Evolutionary conservation across 2,113 vertebrate species (phyloP), one percentile per base, ranked within the genome.

Genomic region (Phoenicopterus ruber): DNA sequence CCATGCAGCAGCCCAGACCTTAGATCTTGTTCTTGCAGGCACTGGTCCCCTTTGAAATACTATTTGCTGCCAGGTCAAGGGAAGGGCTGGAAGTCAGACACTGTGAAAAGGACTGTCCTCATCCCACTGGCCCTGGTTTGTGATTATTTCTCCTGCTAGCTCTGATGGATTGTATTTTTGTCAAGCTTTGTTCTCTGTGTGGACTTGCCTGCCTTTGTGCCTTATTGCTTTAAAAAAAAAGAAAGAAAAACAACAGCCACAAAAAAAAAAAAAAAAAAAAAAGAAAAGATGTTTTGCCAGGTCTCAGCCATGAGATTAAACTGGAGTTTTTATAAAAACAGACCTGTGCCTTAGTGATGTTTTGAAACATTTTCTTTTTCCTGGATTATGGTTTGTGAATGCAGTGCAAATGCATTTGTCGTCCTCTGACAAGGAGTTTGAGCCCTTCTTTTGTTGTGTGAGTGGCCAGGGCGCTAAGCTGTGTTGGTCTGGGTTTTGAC

Each of bases 241-340:
- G 79, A 65, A 17, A 47, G 32, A 57, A 25, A 71, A 86, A 72
- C 62, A 83, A 29, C 28, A 58, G 80, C 47, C 65, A 91, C 86
- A 42, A 85, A 85, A 90, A 26, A 76, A 42, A 36, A 57, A 25
- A 71, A 86, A 72, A 62, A 83, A 29, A 28, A 58, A 82, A 46
- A 70, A 42, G 15, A 42, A 85, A 85, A 90, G 28, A 69, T 73
- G 44, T 96, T 96, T 97, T 92, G 81, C 92, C 94, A 96, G 89
- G 74, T 97, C 96, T 98, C 97, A 96, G 66, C 95, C 96, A 96
- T 92, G 95, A 97, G 96, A 98, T 97, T 98, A 98, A 97, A 98
- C 96, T 95, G 93, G 97, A 98, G 90, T 97, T 98, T 97, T 97
- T 98, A 96, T 92, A 98, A 94, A 96, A 97, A 83, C 66, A 92